Evolutionary conservation across 2,888 invertebrate genomes (phyloP).

Genomic region (Chymomyza caudatula): DNA sequence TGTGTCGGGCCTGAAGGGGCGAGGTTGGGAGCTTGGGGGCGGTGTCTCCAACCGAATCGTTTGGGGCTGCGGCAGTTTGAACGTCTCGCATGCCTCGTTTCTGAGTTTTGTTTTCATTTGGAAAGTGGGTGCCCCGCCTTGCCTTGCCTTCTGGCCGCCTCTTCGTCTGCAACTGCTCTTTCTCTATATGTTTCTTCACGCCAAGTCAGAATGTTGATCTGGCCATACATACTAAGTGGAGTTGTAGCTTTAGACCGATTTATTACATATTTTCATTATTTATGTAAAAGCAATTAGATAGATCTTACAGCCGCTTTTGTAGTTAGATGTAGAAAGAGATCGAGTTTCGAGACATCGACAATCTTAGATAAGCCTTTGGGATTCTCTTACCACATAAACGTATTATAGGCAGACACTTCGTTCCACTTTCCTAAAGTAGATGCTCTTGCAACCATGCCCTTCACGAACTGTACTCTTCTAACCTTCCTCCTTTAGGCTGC

Average conservation of each 20-base stretch:
- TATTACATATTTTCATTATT: background rate
- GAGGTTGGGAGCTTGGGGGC: background rate
- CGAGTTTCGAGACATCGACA: too few species aligned
- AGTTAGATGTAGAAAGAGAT: too few species aligned
- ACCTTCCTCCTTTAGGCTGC: too few species aligned
- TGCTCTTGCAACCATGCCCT: too few species aligned
- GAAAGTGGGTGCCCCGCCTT: slow-evolving; percentile 50
- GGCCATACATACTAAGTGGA: background rate
- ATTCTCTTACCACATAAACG: too few species aligned
- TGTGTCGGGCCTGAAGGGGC: slow-evolving; percentile 11
- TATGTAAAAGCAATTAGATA: background rate
- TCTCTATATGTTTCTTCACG: background rate
- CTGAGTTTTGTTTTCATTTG: slow-evolving; percentile 59
- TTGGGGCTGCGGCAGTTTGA: background rate
- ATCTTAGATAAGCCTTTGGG: too few species aligned
- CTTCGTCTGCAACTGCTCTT: background rate
- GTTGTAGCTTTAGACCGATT: background rate
- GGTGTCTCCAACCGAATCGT: background rate
- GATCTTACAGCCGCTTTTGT: background rate
- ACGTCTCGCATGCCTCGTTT: slow-evolving; percentile 2
- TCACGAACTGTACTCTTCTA: too few species aligned
- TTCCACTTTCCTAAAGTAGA: too few species aligned
- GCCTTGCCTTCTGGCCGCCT: background rate
- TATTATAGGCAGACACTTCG: too few species aligned
- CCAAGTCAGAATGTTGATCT: background rate